A percentile compares a stretch with the other conserved stretches of the same genome.
These are phyloP conservation scores for Halcyon senegalensis DNA, from an alignment of 2,113 vertebrate species.

Conservation along the genomic window DNA sequence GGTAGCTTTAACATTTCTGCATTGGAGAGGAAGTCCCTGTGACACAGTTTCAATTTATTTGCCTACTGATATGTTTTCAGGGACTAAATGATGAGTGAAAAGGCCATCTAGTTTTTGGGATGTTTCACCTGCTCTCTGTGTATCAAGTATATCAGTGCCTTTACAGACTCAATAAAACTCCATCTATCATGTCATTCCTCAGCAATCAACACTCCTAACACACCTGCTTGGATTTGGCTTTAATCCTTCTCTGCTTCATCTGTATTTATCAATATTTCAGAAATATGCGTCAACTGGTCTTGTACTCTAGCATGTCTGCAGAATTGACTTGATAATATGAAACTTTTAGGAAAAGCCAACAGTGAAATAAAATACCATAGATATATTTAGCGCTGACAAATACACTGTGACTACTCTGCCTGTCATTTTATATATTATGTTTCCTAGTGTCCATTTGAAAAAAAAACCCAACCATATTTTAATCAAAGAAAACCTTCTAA, in stretches of 20 bases:
- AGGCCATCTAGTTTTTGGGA: not conserved
- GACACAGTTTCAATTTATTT: constrained; percentile 13
- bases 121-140: not conserved
- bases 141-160: not conserved
- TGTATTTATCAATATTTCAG: not conserved
- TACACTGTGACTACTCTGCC: not conserved
- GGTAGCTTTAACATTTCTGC: not conserved
- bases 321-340: not conserved
- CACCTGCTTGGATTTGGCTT: not conserved
- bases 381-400: not conserved
- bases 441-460: not conserved
- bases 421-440: not conserved
- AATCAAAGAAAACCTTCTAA: not conserved
- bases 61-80: not conserved
- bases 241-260: not conserved
- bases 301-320: not conserved
- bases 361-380: not conserved
- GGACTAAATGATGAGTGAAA: not conserved
- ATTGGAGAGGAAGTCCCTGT: not conserved
- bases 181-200: not conserved
- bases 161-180: not conserved
- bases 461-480: not conserved
- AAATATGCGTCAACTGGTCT: not conserved
- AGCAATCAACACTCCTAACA: not conserved
- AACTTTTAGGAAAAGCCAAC: not conserved